Evolutionary conservation across 1,140 invertebrate genomes (phyloP).

Genomic region (Drosophila simulans): DNA sequence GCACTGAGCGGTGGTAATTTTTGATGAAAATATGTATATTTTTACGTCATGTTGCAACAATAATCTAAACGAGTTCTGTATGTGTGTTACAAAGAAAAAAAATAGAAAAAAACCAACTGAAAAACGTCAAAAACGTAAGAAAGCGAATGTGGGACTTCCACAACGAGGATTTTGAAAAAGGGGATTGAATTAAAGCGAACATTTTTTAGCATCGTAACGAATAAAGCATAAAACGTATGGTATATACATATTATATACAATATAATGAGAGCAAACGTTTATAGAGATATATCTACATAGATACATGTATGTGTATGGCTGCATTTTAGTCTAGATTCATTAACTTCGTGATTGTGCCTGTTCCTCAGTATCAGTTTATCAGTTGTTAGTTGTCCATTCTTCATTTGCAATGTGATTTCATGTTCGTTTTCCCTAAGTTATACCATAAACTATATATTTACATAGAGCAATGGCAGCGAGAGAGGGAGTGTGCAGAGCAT

Average conservation of each 20-base stretch:
- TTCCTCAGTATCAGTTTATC: slow-evolving; percentile 14
- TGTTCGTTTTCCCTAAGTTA: slow-evolving; percentile 17
- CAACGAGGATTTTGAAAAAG: slow-evolving; percentile 9
- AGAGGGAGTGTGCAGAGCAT: slow-evolving; percentile 18
- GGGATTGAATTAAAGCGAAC: slow-evolving; percentile 11
- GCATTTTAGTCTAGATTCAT: slow-evolving; percentile 46
- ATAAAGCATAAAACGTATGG: slow-evolving; percentile 22
- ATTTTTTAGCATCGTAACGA: slow-evolving; percentile 29
- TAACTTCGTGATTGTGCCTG: slow-evolving; percentile 13
- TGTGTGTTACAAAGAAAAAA: slow-evolving; percentile 46
- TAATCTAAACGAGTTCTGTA: slow-evolving; percentile 50
- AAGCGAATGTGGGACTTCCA: slow-evolving; percentile 2
- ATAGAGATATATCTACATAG: slow-evolving; percentile 32
- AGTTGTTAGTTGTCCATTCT: slow-evolving; percentile 21
- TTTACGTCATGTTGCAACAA: slow-evolving; percentile 59
- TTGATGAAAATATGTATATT: slow-evolving; percentile 45
- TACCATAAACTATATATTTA: slow-evolving; percentile 1
- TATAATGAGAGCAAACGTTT: slow-evolving; percentile 37
- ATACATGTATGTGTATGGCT: slow-evolving; percentile 42
- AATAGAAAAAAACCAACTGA: slow-evolving; percentile 10
- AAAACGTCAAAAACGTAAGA: slow-evolving; percentile 11
- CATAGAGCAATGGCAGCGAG: slow-evolving; percentile 5
- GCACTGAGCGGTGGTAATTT: slow-evolving; percentile 26
- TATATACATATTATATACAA: slow-evolving; percentile 30
- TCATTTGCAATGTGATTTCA: slow-evolving; percentile 37